A percentile compares a stretch with the other conserved stretches of the same genome.
These are phyloP conservation scores for Hypomesus transpacificus DNA, from an alignment of 2,113 vertebrate species.

Conservation along the genomic window DNA sequence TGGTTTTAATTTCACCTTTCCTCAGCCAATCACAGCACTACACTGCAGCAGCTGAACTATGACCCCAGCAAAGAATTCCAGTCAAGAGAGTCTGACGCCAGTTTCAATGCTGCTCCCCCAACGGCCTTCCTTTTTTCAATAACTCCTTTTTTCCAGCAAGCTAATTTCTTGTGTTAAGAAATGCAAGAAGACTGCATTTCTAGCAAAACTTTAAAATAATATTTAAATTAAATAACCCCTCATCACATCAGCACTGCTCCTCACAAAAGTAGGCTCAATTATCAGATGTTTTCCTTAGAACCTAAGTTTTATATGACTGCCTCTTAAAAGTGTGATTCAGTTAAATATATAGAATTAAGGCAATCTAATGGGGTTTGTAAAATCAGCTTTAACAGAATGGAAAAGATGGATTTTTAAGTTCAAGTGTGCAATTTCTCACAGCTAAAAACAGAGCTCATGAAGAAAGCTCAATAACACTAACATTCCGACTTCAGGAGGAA, in stretches of 20 bases:
- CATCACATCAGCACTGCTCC: too few relatives aligned
- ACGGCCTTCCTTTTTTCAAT: conserved; percentile 31
- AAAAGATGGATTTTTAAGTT: too few relatives aligned
- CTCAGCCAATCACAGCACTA: conserved; percentile 84
- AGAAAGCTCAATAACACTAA: background rate
- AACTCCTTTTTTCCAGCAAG: conserved; percentile 50
- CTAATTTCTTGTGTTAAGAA: conserved; percentile 52
- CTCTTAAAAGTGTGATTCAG: too few relatives aligned
- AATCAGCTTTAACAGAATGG: background rate
- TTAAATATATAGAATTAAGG: background rate
- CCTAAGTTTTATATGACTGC: too few relatives aligned
- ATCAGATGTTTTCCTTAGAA: too few relatives aligned
- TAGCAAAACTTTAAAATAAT: background rate
- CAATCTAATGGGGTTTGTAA: background rate
- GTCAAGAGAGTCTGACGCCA: conserved; percentile 73
- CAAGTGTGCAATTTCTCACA: too few relatives aligned
- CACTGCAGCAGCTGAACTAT: conserved; percentile 75
- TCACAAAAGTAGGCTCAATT: too few relatives aligned
- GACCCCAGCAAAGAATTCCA: conserved; percentile 80
- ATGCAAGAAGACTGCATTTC: conserved; percentile 43
- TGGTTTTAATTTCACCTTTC: conserved; percentile 99
- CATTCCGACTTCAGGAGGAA: background rate
- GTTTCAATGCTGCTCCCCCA: conserved; percentile 51
- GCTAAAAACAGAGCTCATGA: too few relatives aligned
- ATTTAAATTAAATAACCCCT: too few relatives aligned